Base-by-base conservation (phyloP, 1,140 invertebrate genomes). In the Drosophila varians region DNA sequence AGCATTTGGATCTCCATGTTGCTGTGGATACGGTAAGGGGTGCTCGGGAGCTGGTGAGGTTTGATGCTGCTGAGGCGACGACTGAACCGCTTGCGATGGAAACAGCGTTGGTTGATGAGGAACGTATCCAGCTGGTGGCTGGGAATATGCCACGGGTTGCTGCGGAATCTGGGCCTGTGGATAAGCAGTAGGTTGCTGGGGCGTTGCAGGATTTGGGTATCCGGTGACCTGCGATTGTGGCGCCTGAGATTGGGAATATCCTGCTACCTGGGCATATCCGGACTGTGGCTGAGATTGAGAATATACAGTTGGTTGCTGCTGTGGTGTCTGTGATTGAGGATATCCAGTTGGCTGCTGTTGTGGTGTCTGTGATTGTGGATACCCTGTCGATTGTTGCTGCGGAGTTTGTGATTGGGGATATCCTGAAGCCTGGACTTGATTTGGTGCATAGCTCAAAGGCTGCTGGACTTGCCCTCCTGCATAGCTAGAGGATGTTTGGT, bases 1-100 rank as follows among this genome's bases (percentile, higher is more conserved):
- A 7, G 9, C 14, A 21, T 25, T 34, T 23, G 55, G n/a, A 38
- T 73, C 69, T 53, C 21, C 45, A 25, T 48, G 46, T 25, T 60
- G 66, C n/a, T 61, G 56, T 4, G 49, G 51, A 56, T 73, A 56
- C 26, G 31, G 38, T 14, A 54, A 9, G 0, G 65, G 9, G 21
- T 36, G 55, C 1, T 9, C 26, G 4, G 21, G 21, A 21, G 54
- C 4, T 23, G 54, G 11, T 14, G 8, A 11, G 26, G 36, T 23
- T 47, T 18, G 25, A 31, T n/a, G 28, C 14, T 12, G 18, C 9
- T 48, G 55, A 3, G 34, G 51, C 0, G 58, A 16, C 5, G 21
- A 5, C 12, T 74, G 70, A 1, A 43, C 42, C 23, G 12, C 19
- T 42, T 69, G 75, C 14, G 76, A 73, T 5, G 75, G 26, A 74